Evolutionary conservation across 2,797 vertebrate species (phyloP).

Genomic region (Mormyrus proboscirostris): DNA sequence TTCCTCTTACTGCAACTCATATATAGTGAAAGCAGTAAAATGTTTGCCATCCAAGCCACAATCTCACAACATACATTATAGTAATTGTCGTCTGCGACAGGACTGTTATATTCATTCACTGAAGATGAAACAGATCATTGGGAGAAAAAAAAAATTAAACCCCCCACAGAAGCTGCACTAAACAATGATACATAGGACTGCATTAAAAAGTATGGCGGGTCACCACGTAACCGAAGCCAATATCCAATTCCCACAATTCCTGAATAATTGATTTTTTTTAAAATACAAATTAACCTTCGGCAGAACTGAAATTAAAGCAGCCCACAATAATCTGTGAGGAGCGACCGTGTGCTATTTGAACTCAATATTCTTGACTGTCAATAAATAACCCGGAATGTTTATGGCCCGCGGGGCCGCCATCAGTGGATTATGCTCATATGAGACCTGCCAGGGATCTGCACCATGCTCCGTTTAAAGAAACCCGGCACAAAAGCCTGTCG

Average conservation of each 20-base stretch:
- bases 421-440: not conserved
- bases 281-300: slow-evolving; percentile 7
- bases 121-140: slow-evolving; percentile 1
- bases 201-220: not conserved
- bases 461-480: not conserved
- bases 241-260: slow-evolving; percentile 16
- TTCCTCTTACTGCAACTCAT: not conserved
- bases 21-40: not conserved
- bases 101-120: not conserved
- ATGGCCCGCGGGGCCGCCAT: not conserved
- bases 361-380: slow-evolving; percentile 17
- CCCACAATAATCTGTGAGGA: not conserved
- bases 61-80: slow-evolving; percentile 9
- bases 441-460: not conserved
- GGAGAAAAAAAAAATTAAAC: not conserved
- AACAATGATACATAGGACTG: not conserved
- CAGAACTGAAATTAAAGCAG: slow-evolving; percentile 9
- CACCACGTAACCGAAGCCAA: slow-evolving; percentile 4
- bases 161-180: not conserved
- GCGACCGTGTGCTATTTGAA: slow-evolving; percentile 2
- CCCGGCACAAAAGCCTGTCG: not conserved
- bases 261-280: slow-evolving; percentile 18
- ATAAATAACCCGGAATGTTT: slow-evolving; percentile 7
- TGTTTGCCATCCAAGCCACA: not conserved
- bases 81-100: not conserved